Evolutionary conservation across 2,888 invertebrate genomes (phyloP).

Genomic region (Lithophane ornitopus): DNA sequence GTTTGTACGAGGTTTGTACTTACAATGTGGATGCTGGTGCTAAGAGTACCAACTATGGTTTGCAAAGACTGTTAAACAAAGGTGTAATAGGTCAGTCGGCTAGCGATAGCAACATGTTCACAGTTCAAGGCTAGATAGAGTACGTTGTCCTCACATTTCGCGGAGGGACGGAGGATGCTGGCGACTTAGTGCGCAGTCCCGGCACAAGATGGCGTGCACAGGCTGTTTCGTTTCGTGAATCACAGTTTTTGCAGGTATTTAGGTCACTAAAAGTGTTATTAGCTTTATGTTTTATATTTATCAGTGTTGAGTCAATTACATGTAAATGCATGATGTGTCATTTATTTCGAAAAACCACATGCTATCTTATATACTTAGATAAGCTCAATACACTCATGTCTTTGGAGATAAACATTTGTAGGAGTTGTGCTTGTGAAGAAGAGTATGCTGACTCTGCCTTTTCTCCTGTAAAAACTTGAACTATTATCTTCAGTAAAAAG

Average conservation of each 20-base stretch:
- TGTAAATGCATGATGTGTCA: slow-evolving; percentile 15
- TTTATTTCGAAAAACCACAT: slow-evolving; percentile 19
- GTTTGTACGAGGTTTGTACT: not conserved
- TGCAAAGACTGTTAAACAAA: not conserved
- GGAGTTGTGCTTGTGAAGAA: no score
- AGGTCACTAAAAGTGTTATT: not conserved
- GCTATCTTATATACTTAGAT: slow-evolving; percentile 19
- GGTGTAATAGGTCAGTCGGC: not conserved
- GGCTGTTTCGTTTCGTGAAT: slow-evolving; percentile 7
- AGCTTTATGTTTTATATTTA: not conserved
- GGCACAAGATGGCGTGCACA: slow-evolving; percentile 36
- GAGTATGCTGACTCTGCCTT: not conserved
- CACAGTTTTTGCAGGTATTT: slow-evolving; percentile 17
- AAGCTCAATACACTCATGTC: slow-evolving; percentile 6
- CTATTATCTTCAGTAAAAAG: not conserved
- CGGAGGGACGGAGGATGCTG: not conserved
- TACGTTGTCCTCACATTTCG: not conserved
- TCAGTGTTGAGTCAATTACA: slow-evolving; percentile 12
- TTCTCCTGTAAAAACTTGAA: not conserved
- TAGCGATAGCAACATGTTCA: slow-evolving; percentile 5
- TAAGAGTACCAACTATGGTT: not conserved
- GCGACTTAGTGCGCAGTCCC: slow-evolving; percentile 1
- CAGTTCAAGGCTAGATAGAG: slow-evolving; percentile 33
- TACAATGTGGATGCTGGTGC: not conserved
- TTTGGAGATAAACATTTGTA: not conserved